These are phyloP conservation scores for Chromobotia macracanthus DNA, from an alignment of 2,797 vertebrate genomes.

Conservation along the genomic window DNA sequence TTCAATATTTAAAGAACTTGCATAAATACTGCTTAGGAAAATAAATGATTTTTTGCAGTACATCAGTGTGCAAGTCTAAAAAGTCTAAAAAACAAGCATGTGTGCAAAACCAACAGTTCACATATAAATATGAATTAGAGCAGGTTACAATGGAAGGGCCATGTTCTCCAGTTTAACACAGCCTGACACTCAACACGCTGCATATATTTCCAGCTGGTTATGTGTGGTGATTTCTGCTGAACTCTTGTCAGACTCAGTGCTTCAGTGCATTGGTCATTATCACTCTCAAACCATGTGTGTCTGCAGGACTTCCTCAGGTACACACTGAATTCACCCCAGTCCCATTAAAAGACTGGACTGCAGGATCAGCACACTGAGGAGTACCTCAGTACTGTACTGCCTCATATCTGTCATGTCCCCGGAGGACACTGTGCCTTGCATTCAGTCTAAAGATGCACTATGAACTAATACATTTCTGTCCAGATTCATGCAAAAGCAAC, in stretches of 20 bases:
- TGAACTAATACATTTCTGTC: neutral
- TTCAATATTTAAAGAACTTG: too few relatives aligned
- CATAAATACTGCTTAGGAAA: too few relatives aligned
- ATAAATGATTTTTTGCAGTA: too few relatives aligned
- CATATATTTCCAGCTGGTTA: conserved; percentile 48
- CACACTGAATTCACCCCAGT: neutral
- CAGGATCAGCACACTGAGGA: neutral
- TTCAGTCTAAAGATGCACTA: neutral
- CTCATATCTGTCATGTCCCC: neutral
- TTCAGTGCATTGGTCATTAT: conserved; percentile 72
- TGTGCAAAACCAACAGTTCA: too few relatives aligned
- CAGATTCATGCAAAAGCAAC: neutral
- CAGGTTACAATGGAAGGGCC: too few relatives aligned
- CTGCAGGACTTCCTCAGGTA: conserved; percentile 34
- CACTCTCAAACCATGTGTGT: conserved; percentile 62
- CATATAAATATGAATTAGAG: too few relatives aligned
- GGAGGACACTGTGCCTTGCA: neutral
- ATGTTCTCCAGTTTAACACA: conserved; percentile 5
- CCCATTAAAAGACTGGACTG: conserved; percentile 1
- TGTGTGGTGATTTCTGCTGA: conserved; percentile 50
- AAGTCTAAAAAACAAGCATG: too few relatives aligned
- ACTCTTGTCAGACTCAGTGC: conserved; percentile 67
- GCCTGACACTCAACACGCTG: neutral
- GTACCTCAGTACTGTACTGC: neutral
- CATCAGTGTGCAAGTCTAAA: too few relatives aligned